phyloP scores from a whole-genome alignment of 2,797 vertebrate genomes.

The Manis javanica region DNA sequence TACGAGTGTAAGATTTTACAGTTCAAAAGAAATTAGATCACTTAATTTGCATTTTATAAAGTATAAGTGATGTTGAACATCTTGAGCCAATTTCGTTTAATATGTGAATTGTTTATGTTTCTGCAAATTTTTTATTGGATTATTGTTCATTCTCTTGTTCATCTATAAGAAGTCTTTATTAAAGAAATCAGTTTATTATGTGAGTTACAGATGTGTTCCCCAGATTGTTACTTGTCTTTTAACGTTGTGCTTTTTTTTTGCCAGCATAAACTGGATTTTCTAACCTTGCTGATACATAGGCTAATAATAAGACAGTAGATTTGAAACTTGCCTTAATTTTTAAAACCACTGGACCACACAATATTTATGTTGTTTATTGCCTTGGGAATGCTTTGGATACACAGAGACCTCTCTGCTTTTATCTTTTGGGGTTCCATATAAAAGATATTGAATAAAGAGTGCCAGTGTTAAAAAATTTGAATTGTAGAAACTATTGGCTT shows the following conservation, averaged over 20 bases:
- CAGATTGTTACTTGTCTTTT: slow-evolving; percentile 8
- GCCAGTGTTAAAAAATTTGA: background rate
- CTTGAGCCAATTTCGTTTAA: slow-evolving; percentile 33
- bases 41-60: background rate
- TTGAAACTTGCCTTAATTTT: slow-evolving; percentile 11
- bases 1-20: background rate
- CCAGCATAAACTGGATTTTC: background rate
- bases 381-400: background rate
- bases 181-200: background rate
- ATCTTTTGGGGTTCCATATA: background rate
- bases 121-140: background rate
- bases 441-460: background rate
- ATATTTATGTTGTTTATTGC: background rate
- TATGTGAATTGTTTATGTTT: background rate
- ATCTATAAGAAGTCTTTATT: background rate
- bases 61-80: background rate
- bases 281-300: background rate
- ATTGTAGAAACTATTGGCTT: background rate
- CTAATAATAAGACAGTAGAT: background rate
- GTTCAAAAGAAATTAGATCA: background rate
- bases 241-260: background rate
- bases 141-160: background rate
- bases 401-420: background rate
- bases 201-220: background rate
- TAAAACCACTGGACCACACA: background rate